Conservation (phyloP, 1,140 invertebrate genomes). For the Latrodectus geometricus region DNA sequence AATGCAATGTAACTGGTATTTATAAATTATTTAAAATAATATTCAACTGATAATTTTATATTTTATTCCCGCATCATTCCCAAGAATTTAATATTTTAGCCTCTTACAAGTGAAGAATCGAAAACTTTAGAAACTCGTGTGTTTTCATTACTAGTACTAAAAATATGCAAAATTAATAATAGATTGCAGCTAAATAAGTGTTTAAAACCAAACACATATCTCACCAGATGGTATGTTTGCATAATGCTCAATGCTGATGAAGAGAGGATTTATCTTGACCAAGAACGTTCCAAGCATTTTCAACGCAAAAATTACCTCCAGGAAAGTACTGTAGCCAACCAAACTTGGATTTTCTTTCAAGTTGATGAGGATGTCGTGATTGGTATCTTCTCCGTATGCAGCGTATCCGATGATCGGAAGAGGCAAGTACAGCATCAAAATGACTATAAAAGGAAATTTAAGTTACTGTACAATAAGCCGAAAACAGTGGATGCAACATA, state of each 20-base stretch:
- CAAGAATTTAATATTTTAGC: not conserved
- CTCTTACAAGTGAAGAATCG: no score
- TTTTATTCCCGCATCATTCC: not conserved
- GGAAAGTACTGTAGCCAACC: not conserved
- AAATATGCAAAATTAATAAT: not conserved
- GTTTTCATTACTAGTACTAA: no score
- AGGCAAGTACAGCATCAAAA: not conserved
- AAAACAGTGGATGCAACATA: no score
- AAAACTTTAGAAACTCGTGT: no score
- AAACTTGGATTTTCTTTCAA: not conserved
- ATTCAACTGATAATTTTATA: not conserved
- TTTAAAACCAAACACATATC: not conserved
- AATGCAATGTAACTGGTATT: no score
- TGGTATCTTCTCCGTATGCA: not conserved
- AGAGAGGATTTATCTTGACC: not conserved
- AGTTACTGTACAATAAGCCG: no score
- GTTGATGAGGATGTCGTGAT: not conserved
- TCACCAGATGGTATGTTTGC: not conserved
- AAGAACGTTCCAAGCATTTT: not conserved
- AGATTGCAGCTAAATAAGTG: not conserved
- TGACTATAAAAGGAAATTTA: not conserved
- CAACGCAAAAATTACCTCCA: not conserved
- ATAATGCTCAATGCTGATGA: not conserved
- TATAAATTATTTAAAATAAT: not conserved
- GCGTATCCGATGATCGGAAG: constrained; percentile 19